A percentile compares a stretch with the other conserved stretches of the same genome.
phyloP scores from a whole-genome alignment of 2,888 invertebrate species.

The Catocala nupta region DNA sequence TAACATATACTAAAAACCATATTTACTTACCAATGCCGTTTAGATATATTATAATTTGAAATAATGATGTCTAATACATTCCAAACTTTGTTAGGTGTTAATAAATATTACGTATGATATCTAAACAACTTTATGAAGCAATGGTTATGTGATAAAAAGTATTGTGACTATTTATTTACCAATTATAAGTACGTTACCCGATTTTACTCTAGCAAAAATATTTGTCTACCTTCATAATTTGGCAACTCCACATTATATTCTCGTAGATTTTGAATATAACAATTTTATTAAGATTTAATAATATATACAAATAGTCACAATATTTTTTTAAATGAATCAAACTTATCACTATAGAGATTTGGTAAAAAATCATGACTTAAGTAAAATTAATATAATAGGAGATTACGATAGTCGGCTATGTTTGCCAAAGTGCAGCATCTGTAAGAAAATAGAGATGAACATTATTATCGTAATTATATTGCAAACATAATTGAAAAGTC shows the following conservation, averaged over 20 bases:
- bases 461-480: too few species aligned
- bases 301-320: constrained; percentile 62
- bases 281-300: too few species aligned
- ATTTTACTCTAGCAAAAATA: constrained; percentile 31
- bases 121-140: constrained; percentile 31
- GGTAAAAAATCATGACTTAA: constrained; percentile 76
- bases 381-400: constrained; percentile 61
- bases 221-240: constrained; percentile 7
- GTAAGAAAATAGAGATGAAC: constrained; percentile 47
- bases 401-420: constrained; percentile 64
- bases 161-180: constrained; percentile 60
- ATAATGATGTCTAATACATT: neutral
- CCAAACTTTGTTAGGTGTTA: constrained; percentile 3
- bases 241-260: neutral
- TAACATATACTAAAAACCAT: constrained; percentile 33
- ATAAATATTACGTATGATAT: constrained; percentile 37
- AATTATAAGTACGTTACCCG: constrained; percentile 48
- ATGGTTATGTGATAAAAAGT: constrained; percentile 37
- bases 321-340: constrained; percentile 55
- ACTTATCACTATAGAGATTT: constrained; percentile 69
- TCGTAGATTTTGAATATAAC: neutral
- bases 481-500: too few species aligned
- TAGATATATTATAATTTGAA: constrained; percentile 15
- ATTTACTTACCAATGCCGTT: constrained; percentile 31
- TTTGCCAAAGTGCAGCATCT: constrained; percentile 44